Conservation (phyloP, 2,113 vertebrate species). For the Charadrius vociferus region DNA sequence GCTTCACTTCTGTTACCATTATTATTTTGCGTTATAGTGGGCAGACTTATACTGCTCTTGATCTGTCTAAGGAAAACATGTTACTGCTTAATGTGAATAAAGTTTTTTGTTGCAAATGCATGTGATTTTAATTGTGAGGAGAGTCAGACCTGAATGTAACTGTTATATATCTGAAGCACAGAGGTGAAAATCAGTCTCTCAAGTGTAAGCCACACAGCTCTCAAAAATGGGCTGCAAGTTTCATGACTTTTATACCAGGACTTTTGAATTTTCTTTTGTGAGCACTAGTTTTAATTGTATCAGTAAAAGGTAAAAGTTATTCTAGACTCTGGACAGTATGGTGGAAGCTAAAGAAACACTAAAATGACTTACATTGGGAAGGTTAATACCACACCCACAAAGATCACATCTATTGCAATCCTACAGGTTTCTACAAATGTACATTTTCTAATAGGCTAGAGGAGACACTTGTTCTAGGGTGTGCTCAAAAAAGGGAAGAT, state of each 20-base stretch:
- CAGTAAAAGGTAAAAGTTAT: neutral
- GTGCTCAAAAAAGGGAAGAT: neutral
- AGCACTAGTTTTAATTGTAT: neutral
- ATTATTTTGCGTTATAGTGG: neutral
- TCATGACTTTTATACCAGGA: neutral
- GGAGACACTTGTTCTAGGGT: neutral
- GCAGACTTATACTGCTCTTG: neutral
- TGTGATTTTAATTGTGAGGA: neutral
- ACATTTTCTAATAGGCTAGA: neutral
- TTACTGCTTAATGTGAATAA: neutral
- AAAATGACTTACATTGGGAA: neutral
- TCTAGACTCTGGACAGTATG: neutral
- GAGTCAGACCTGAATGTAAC: neutral
- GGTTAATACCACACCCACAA: neutral
- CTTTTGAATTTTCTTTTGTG: neutral
- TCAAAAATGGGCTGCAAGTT: neutral
- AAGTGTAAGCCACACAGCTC: neutral
- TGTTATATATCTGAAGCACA: neutral
- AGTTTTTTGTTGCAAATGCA: neutral
- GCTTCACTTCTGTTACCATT: neutral
- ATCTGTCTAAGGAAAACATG: neutral
- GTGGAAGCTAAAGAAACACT: neutral
- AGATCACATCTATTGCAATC: neutral
- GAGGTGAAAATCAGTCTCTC: neutral
- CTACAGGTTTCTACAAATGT: neutral